These are phyloP conservation scores for Tupiocoris notatus DNA, from an alignment of 2,888 invertebrate genomes.

Conservation along the genomic window DNA sequence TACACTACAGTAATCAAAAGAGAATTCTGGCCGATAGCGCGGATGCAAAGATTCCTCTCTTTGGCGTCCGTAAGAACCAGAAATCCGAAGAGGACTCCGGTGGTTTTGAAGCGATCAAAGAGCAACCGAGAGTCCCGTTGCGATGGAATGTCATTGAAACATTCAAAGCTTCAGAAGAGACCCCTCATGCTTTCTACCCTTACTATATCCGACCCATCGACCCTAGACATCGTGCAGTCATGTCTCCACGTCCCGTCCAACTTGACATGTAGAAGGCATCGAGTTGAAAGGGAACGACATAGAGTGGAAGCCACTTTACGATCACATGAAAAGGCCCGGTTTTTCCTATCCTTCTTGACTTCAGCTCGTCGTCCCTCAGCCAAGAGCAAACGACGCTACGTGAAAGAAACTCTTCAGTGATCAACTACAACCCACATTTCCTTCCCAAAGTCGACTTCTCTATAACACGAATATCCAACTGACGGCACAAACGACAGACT, in stretches of 20 bases:
- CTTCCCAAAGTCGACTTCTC: neutral
- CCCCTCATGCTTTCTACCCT: neutral
- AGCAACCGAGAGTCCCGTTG: neutral
- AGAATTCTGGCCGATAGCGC: neutral
- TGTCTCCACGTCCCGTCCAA: neutral
- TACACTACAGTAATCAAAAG: constrained; percentile 3
- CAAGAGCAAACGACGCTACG: neutral
- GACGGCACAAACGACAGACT: neutral
- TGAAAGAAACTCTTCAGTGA: neutral
- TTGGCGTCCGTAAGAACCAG: neutral
- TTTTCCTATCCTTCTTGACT: neutral
- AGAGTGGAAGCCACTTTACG: neutral
- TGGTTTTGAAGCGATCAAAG: constrained; percentile 18
- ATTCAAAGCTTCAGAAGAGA: constrained; percentile 12
- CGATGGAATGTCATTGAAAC: constrained; percentile 23
- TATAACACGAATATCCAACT: neutral
- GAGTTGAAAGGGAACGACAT: neutral
- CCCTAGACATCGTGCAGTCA: neutral
- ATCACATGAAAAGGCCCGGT: neutral
- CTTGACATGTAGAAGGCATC: neutral
- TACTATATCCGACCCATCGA: neutral
- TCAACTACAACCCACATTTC: neutral
- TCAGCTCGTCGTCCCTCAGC: neutral
- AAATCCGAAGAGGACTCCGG: neutral
- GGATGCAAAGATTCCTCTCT: neutral